These are phyloP conservation scores for Phaedon cochleariae DNA, from an alignment of 2,888 invertebrate genomes.

Conservation along the genomic window DNA sequence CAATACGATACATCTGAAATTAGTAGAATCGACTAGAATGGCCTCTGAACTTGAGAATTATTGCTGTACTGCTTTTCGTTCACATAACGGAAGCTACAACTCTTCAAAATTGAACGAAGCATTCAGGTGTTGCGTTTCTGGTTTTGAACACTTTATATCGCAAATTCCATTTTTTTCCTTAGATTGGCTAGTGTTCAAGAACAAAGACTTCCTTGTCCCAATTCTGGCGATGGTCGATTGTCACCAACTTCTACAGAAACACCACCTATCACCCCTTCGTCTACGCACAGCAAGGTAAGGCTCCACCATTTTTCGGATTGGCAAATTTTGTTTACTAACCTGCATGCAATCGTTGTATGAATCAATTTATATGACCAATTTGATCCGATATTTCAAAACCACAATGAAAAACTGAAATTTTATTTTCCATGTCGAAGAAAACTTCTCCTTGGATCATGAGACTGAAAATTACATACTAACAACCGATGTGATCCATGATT, in stretches of 20 bases:
- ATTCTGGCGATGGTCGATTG: constrained; percentile 66
- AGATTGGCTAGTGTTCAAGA: constrained; percentile 97
- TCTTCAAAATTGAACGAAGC: too few relatives aligned
- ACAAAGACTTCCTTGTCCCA: constrained; percentile 78
- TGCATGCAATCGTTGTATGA: constrained; percentile 50
- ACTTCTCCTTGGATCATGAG: background rate
- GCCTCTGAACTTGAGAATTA: too few relatives aligned
- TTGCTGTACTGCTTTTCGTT: too few relatives aligned
- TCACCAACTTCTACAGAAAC: constrained; percentile 70
- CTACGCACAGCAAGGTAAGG: constrained; percentile 79
- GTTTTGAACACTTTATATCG: too few relatives aligned
- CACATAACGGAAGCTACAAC: too few relatives aligned
- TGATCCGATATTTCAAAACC: background rate
- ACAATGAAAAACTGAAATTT: background rate
- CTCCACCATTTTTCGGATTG: constrained; percentile 3
- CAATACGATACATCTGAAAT: too few relatives aligned
- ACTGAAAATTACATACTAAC: too few relatives aligned
- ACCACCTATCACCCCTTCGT: constrained; percentile 69
- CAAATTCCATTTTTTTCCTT: constrained; percentile 26
- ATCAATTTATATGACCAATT: constrained; percentile 52
- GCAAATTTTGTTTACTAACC: constrained; percentile 43
- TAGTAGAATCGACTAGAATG: too few relatives aligned
- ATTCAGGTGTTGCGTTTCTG: too few relatives aligned
- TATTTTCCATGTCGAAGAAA: too few relatives aligned
- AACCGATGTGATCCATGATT: too few relatives aligned